Percentiles rank a stretch among this genome's conserved stretches.
phyloP scores from a whole-genome alignment of 1,140 invertebrate species.

The Cyclina sinensis region DNA sequence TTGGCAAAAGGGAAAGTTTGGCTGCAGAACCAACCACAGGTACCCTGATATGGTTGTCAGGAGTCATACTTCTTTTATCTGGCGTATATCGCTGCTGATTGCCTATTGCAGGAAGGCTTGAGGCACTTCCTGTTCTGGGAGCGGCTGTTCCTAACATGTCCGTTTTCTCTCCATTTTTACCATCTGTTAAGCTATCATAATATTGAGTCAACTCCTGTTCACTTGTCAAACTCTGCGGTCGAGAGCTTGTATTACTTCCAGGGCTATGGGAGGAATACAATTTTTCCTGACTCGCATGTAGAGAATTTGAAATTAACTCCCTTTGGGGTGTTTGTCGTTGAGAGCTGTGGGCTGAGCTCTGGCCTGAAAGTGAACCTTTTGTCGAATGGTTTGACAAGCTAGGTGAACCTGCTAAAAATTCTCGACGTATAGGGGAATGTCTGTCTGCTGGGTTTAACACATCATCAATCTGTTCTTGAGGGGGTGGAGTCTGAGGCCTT shows the following conservation, averaged over 20 bases:
- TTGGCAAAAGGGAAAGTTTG: slow-evolving; percentile 17
- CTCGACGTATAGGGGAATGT: slow-evolving; percentile 60
- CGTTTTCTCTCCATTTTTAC: slow-evolving; percentile 18
- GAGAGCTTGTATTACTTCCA: slow-evolving; percentile 62
- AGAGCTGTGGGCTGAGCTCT: slow-evolving; percentile 9
- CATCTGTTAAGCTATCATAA: slow-evolving; percentile 54
- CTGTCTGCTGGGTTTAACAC: slow-evolving; percentile 59
- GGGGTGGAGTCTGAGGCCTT: slow-evolving; percentile 26
- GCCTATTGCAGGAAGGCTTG: slow-evolving; percentile 75
- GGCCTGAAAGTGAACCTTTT: slow-evolving; percentile 7
- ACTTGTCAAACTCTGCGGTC: slow-evolving; percentile 77
- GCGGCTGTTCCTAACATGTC: slow-evolving; percentile 21
- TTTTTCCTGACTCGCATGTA: slow-evolving; percentile 73
- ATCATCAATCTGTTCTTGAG: slow-evolving; percentile 61
- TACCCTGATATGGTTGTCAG: slow-evolving; percentile 74
- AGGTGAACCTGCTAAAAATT: slow-evolving; percentile 49
- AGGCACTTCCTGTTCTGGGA: slow-evolving; percentile 68
- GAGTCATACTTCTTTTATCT: slow-evolving; percentile 75
- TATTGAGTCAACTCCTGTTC: slow-evolving; percentile 82
- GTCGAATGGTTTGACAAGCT: not conserved
- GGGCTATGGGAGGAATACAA: slow-evolving; percentile 68
- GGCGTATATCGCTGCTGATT: slow-evolving; percentile 62
- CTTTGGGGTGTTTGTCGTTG: slow-evolving; percentile 57
- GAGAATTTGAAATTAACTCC: slow-evolving; percentile 58
- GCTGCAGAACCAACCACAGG: slow-evolving; percentile 53